Evolutionary conservation across 2,888 invertebrate genomes (phyloP).

Genomic region (Sussaba pulchella): DNA sequence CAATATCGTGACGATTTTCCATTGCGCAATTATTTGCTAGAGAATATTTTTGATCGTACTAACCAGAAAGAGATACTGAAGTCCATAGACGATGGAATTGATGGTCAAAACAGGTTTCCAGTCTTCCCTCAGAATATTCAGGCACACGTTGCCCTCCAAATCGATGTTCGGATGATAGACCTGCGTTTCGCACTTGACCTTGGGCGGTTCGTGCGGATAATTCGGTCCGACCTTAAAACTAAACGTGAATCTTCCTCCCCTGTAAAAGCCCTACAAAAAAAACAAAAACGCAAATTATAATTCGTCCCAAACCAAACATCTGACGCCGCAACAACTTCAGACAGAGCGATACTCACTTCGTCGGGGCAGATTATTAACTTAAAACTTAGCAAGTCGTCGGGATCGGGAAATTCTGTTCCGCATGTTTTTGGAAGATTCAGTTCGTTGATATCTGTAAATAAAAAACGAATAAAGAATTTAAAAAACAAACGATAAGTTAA

Average conservation of each 20-base stretch:
- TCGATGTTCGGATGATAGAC: slow-evolving; percentile 99
- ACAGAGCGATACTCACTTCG: slow-evolving; percentile 87
- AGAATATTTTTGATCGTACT: slow-evolving; percentile 73
- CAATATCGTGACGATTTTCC: background rate
- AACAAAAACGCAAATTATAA: background rate
- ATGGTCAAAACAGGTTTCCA: slow-evolving; percentile 99
- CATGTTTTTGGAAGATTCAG: slow-evolving; percentile 98
- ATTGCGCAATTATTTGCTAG: background rate
- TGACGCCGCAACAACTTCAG: too few relatives aligned
- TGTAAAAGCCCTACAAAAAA: slow-evolving; percentile 92
- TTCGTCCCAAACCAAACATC: too few relatives aligned
- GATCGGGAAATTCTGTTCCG: slow-evolving; percentile 97
- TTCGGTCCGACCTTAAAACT: slow-evolving; percentile 99
- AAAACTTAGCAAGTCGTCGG: slow-evolving; percentile 97
- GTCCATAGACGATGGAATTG: slow-evolving; percentile 98
- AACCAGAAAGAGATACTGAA: slow-evolving; percentile 98
- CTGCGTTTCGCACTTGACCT: slow-evolving; percentile 98
- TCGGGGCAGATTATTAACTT: slow-evolving; percentile 98
- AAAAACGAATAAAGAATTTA: slow-evolving; percentile 35
- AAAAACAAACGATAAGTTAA: background rate
- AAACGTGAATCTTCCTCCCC: slow-evolving; percentile 97
- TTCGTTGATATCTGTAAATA: slow-evolving; percentile 96
- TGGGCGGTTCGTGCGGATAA: slow-evolving; percentile 99
- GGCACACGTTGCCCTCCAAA: slow-evolving; percentile 98
- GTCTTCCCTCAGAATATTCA: slow-evolving; percentile 98